A percentile compares a stretch with the other conserved stretches of the same genome.
These are phyloP conservation scores for Osmerus eperlanus DNA, from an alignment of 2,113 vertebrate species.

Conservation along the genomic window DNA sequence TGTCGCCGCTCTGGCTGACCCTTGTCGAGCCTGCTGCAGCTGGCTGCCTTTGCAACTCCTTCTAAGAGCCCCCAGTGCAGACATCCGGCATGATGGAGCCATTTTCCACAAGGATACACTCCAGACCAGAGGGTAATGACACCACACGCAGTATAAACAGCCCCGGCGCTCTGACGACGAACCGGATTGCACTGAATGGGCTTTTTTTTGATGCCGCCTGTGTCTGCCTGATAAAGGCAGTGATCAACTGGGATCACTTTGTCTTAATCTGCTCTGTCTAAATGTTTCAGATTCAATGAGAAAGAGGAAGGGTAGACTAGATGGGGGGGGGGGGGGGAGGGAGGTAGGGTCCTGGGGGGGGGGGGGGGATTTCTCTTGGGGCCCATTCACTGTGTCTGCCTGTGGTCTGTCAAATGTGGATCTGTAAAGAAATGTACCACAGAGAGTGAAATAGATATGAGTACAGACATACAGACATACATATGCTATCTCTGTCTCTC, in stretches of 20 bases:
- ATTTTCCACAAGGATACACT: constrained; percentile 10
- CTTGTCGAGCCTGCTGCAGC: constrained; percentile 38
- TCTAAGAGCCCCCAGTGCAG: constrained; percentile 25
- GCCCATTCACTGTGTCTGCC: too few species aligned
- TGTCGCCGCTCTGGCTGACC: constrained; percentile 33
- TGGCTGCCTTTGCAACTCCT: constrained; percentile 39
- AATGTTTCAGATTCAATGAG: constrained; percentile 4
- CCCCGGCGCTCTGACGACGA: too few species aligned
- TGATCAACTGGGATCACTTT: not conserved
- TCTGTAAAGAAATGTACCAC: too few species aligned
- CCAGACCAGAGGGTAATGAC: not conserved
- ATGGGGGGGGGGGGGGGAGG: too few species aligned
- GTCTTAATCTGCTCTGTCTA: not conserved
- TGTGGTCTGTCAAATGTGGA: too few species aligned
- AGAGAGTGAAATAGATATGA: too few species aligned
- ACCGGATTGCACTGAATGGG: not conserved
- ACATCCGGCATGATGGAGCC: constrained; percentile 27
- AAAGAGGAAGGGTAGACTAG: too few species aligned
- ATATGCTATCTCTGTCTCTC: too few species aligned
- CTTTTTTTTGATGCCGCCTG: not conserved
- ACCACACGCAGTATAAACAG: constrained; percentile 1
- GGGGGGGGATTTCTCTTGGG: too few species aligned
- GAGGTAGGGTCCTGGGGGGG: too few species aligned
- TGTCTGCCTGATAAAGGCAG: not conserved
- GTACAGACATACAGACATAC: too few species aligned